Conservation (phyloP, 2,888 invertebrate genomes). For the Aphodius granarius region DNA sequence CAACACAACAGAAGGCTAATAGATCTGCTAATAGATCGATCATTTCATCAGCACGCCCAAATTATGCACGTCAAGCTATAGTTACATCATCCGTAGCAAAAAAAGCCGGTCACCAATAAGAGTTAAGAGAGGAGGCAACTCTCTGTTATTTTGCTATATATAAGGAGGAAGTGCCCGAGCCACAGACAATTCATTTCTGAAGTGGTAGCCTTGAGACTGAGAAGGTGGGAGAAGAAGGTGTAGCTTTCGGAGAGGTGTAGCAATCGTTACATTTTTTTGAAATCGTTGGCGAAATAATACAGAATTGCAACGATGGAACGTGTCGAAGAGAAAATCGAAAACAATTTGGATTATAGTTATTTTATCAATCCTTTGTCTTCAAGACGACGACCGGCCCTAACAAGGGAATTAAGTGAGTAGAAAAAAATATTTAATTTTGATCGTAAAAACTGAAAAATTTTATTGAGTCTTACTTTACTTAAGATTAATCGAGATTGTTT, state of each 20-base stretch:
- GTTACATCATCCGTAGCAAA: constrained; percentile 21
- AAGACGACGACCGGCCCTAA: constrained; percentile 55
- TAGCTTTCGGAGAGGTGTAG: not conserved
- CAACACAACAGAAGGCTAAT: not conserved
- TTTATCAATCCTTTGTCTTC: constrained; percentile 56
- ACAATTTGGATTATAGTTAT: constrained; percentile 51
- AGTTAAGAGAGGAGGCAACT: not conserved
- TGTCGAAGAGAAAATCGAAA: constrained; percentile 24
- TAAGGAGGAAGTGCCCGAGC: constrained; percentile 9
- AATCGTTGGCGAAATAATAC: not conserved
- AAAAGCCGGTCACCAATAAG: not conserved
- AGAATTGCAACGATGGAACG: constrained; percentile 5
- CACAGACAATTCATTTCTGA: constrained; percentile 16
- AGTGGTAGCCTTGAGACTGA: constrained; percentile 20
- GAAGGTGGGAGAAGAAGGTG: not conserved
- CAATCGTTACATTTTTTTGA: too few relatives aligned
- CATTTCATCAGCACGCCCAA: constrained; percentile 20
- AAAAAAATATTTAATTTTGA: too few relatives aligned
- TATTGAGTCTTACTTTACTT: too few relatives aligned
- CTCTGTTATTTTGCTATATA: constrained; percentile 19
- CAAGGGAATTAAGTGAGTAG: constrained; percentile 59
- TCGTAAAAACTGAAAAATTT: too few relatives aligned
- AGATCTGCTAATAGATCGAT: not conserved
- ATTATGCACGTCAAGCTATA: constrained; percentile 18
- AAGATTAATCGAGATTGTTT: too few relatives aligned